Evolutionary conservation across 2,888 invertebrate genomes (phyloP).

Genomic region (Caenorhabditis imperialis): DNA sequence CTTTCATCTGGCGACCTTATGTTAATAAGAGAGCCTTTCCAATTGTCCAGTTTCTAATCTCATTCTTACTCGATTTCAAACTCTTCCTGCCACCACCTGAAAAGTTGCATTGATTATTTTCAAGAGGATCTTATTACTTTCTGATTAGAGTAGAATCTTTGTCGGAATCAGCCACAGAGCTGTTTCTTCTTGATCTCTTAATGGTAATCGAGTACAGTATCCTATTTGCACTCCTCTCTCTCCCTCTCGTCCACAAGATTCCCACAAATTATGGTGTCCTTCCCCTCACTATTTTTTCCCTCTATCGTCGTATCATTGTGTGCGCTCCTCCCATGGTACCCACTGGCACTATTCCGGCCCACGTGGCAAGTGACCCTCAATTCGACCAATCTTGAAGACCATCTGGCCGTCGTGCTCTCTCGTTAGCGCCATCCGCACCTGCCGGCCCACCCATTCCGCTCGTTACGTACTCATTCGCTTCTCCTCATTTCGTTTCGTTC

Average conservation of each 20-base stretch:
- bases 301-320: constrained; percentile 27
- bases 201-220: no score
- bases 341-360: constrained; percentile 18
- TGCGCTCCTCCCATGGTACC: constrained; percentile 19
- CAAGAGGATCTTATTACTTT: no score
- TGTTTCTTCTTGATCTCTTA: no score
- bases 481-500: no score
- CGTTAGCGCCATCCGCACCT: constrained; percentile 31
- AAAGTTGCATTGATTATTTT: no score
- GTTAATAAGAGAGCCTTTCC: no score
- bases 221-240: constrained; percentile 8
- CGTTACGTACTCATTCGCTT: no score
- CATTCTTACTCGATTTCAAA: no score
- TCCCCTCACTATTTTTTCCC: constrained; percentile 12
- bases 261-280: constrained; percentile 51
- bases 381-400: constrained; percentile 6
- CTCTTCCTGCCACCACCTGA: no score
- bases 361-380: constrained; percentile 48
- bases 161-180: no score
- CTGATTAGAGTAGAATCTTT: no score
- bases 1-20: constrained; percentile 5
- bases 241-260: constrained; percentile 21
- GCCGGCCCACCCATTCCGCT: constrained; percentile 5
- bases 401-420: constrained; percentile 35
- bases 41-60: no score